Percentiles rank a stretch among this genome's conserved stretches.
phyloP scores from a whole-genome alignment of 1,140 invertebrate species.

The Diabrotica undecimpunctata region DNA sequence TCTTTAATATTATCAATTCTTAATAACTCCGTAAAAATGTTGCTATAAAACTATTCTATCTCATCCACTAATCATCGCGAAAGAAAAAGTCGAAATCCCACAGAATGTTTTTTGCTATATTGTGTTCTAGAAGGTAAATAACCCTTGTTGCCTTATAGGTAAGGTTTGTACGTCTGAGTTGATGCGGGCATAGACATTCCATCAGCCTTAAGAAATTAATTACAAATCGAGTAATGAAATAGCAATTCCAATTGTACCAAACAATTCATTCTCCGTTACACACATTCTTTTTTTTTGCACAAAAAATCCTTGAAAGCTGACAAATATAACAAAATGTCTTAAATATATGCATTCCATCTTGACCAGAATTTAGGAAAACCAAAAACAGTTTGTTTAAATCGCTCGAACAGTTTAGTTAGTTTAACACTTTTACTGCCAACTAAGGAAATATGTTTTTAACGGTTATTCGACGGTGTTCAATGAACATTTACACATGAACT shows the following conservation, averaged over 20 bases:
- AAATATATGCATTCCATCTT: too few species aligned
- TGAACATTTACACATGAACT: too few species aligned
- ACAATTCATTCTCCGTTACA: conserved; percentile 2
- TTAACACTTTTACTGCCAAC: too few species aligned
- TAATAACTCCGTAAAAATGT: too few species aligned
- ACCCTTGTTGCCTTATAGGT: not conserved
- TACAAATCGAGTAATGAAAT: not conserved
- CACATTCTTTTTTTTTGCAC: not conserved
- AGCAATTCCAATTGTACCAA: not conserved
- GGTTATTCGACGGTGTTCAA: too few species aligned
- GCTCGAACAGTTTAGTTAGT: too few species aligned
- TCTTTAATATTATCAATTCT: too few species aligned
- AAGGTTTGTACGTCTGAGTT: not conserved
- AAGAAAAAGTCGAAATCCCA: not conserved
- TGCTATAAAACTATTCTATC: not conserved
- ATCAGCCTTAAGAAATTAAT: conserved; percentile 3
- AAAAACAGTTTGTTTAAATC: too few species aligned
- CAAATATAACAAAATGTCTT: too few species aligned
- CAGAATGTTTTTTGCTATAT: not conserved
- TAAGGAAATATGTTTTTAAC: too few species aligned
- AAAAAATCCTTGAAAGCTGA: not conserved
- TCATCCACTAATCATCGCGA: not conserved
- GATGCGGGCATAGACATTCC: conserved; percentile 1
- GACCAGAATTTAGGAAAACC: too few species aligned
- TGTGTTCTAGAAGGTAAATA: not conserved